Percentiles rank a stretch among this genome's conserved stretches.
Conservation (phyloP, 2,797 vertebrate genomes). For the Sternotherus odoratus region DNA sequence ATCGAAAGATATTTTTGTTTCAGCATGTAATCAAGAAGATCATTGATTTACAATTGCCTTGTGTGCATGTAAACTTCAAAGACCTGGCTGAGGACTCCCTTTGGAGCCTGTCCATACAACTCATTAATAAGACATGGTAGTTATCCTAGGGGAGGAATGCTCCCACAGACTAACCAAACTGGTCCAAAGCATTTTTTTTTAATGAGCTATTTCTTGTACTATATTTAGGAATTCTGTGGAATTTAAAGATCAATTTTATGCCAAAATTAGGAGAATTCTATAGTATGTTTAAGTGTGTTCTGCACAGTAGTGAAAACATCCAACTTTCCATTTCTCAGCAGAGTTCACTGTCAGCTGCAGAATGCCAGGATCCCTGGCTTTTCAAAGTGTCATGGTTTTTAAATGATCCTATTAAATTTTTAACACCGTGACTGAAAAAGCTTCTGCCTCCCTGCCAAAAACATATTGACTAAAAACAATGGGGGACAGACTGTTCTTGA, state of each 20-base stretch:
- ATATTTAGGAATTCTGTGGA: background rate
- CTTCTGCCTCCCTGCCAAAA: conserved; percentile 40
- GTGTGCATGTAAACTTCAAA: rapidly evolving
- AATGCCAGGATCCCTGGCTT: conserved; percentile 38
- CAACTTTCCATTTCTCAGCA: background rate
- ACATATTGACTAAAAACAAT: conserved; percentile 9
- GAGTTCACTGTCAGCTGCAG: background rate
- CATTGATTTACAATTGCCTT: background rate
- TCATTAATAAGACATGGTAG: background rate
- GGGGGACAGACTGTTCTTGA: conserved; percentile 12
- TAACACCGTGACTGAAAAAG: conserved; percentile 39
- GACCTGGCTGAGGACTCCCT: rapidly evolving
- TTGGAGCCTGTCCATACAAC: background rate
- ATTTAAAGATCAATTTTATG: background rate
- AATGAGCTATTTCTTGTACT: background rate
- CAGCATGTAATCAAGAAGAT: background rate
- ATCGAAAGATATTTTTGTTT: background rate
- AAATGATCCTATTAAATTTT: conserved; percentile 35
- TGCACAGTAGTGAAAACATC: background rate
- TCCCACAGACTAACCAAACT: background rate
- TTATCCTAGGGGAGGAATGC: background rate
- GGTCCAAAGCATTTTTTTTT: rapidly evolving
- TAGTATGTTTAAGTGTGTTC: rapidly evolving
- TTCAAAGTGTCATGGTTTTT: conserved; percentile 54
- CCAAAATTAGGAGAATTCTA: background rate